These are phyloP conservation scores for Stegana nigrithorax DNA, from an alignment of 2,888 invertebrate genomes.

Conservation along the genomic window DNA sequence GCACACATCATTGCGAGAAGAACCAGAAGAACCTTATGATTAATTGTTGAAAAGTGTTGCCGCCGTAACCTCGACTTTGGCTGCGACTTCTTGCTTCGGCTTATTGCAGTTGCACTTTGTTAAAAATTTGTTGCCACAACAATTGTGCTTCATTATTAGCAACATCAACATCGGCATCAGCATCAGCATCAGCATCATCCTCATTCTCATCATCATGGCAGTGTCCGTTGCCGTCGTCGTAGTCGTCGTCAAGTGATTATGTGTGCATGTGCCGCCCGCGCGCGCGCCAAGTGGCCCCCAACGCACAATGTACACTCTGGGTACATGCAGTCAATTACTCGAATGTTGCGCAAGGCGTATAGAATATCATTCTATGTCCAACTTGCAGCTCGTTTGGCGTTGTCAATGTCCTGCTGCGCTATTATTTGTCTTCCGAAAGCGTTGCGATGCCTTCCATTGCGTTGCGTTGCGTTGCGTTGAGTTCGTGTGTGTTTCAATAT, in stretches of 20 bases:
- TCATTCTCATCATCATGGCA: too few relatives aligned
- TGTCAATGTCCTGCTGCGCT: slow-evolving; percentile 66
- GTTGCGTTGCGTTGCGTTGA: too few relatives aligned
- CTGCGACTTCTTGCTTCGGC: not conserved
- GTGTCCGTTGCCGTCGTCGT: slow-evolving; percentile 21
- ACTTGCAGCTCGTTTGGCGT: slow-evolving; percentile 49
- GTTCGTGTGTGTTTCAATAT: slow-evolving; percentile 41
- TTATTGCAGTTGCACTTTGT: slow-evolving; percentile 42
- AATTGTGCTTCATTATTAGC: slow-evolving; percentile 60
- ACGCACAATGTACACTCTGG: too few relatives aligned
- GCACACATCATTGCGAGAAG: too few relatives aligned
- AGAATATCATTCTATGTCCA: not conserved
- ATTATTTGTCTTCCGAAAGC: slow-evolving; percentile 63
- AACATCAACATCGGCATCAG: too few relatives aligned
- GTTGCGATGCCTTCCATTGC: too few relatives aligned
- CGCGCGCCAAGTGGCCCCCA: slow-evolving; percentile 23
- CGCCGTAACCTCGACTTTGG: slow-evolving; percentile 19
- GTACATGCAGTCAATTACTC: slow-evolving; percentile 54
- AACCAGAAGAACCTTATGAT: slow-evolving; percentile 45
- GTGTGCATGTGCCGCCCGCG: slow-evolving; percentile 19
- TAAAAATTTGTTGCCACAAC: slow-evolving; percentile 36
- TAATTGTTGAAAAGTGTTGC: slow-evolving; percentile 38
- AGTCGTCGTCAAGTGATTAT: slow-evolving; percentile 18
- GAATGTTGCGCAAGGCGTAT: slow-evolving; percentile 7
- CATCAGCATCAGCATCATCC: too few relatives aligned